Percentiles rank a stretch among this genome's conserved stretches.
Conservation (phyloP, 2,113 vertebrate genomes). For the Oenanthe melanoleuca region DNA sequence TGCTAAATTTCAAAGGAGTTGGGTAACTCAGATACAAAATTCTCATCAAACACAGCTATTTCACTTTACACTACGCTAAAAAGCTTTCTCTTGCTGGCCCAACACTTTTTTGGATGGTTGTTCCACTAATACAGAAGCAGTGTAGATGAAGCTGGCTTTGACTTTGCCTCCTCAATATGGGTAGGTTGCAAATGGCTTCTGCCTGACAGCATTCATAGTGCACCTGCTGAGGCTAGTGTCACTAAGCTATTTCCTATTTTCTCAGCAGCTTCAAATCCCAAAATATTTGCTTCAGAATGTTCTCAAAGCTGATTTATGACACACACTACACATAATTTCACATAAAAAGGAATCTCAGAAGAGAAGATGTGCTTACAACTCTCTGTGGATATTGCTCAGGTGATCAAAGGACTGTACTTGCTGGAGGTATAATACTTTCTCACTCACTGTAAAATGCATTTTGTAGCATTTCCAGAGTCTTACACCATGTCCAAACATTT, state of each 20-base stretch:
- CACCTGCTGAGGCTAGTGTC: not conserved
- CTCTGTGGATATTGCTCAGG: not conserved
- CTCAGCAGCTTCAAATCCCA: not conserved
- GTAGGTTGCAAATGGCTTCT: not conserved
- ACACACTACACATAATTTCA: not conserved
- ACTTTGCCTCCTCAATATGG: not conserved
- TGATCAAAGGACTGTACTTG: not conserved
- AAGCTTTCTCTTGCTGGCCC: not conserved
- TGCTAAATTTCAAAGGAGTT: not conserved
- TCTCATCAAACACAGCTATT: not conserved
- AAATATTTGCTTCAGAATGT: not conserved
- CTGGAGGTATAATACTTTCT: not conserved
- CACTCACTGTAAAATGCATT: not conserved
- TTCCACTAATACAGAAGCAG: not conserved
- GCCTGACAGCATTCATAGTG: not conserved
- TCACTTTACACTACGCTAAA: not conserved
- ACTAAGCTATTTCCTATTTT: not conserved
- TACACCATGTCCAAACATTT: not conserved
- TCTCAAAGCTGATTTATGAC: not conserved
- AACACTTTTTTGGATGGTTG: not conserved
- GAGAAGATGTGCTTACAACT: not conserved
- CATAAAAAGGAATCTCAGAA: not conserved
- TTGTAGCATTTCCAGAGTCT: not conserved
- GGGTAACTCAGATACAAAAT: not conserved
- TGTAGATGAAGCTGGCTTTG: not conserved